Base-by-base conservation (phyloP, 1,140 invertebrate genomes). In the Telenomus remus region DNA sequence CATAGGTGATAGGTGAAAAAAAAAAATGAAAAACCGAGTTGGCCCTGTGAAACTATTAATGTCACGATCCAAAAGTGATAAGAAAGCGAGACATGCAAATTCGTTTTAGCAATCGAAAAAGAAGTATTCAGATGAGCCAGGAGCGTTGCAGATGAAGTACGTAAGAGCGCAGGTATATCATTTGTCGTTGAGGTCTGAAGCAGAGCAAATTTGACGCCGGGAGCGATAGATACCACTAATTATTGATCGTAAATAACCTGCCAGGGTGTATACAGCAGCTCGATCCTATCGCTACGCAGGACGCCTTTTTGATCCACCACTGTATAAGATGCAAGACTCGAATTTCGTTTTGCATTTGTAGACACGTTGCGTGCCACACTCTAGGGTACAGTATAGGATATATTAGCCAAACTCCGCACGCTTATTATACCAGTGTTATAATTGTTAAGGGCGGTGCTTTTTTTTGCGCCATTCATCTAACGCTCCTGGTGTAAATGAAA, bases 141-240 rank as follows among this genome's bases (percentile, higher is more conserved):
- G 34, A 70, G 64, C 69, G 37, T 61, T 19, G 33, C 49, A 55
- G 35, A 9, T 51, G 53, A 64, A 59, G 51, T 65, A 69, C 49
- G 57, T 27, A 50, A 60, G 47, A 27, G 46, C 44, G 68, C 70
- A 65, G 63, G 60, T 79, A 77, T 79, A 79, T 79, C 78, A 79
- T 76, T 79, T 73, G 65, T 76, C 61, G 74, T 47, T 64, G 56
- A 68, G 78, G 70, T 70, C 63, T 10, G 57, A 65, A 78, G 74
- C 68, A 63, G 78, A 61, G 80, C 73, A 81, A 85, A 81, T 71
- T 78, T 82, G 82, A 84, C 81, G 85, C 86, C 86, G 84, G 84
- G 85, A 87, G 86, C 86, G 86, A 86, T 86, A 87, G 86, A 87
- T 87, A 87, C 86, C 85, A 81, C 86, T 87, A 87, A 87, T 87